Conservation (phyloP, 2,888 invertebrate species). For the Amiota minor region DNA sequence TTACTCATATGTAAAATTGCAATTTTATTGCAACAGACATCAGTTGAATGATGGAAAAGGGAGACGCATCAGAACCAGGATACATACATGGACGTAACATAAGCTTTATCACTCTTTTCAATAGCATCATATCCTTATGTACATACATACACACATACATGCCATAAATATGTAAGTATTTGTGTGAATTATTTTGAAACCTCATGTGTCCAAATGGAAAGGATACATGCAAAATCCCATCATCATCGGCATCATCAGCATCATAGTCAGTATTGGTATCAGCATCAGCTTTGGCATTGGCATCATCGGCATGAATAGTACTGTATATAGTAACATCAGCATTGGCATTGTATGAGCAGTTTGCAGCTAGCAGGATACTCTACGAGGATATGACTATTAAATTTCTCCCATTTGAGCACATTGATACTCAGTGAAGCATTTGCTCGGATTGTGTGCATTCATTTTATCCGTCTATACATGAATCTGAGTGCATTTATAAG, state of each 20-base stretch:
- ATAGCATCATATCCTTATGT: not conserved
- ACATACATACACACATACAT: too few relatives aligned
- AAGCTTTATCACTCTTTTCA: constrained; percentile 14
- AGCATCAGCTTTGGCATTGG: not conserved
- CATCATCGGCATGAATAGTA: not conserved
- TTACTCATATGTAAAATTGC: constrained; percentile 35
- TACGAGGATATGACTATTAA: constrained; percentile 49
- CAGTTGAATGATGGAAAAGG: not conserved
- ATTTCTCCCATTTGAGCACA: constrained; percentile 52
- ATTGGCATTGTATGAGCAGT: not conserved
- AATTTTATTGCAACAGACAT: constrained; percentile 34
- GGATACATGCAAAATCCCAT: constrained; percentile 14
- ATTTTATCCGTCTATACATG: not conserved
- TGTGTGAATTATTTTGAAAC: constrained; percentile 25
- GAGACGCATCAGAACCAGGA: not conserved
- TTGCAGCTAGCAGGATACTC: constrained; percentile 5
- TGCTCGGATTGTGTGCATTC: constrained; percentile 27
- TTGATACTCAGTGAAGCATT: constrained; percentile 49
- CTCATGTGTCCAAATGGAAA: constrained; percentile 18
- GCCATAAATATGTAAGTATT: not conserved
- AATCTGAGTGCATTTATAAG: constrained; percentile 17
- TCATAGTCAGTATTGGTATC: not conserved
- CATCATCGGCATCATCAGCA: not conserved
- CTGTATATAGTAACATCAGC: not conserved
- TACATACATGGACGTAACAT: not conserved